Conservation (phyloP, 2,797 vertebrate genomes). For the Urocyon cinereoargenteus region DNA sequence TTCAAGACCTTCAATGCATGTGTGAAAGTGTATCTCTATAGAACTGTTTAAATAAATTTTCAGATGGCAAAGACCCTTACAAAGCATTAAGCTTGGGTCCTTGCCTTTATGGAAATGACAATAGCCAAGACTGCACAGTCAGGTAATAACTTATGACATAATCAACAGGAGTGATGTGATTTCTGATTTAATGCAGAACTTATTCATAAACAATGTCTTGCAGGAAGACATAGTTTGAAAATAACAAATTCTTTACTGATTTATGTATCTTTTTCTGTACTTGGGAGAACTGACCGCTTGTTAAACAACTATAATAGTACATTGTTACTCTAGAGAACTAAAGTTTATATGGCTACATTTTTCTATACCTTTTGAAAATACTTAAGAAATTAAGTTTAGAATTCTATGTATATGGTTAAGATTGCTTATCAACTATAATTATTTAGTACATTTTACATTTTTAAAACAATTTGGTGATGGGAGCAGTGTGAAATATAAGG, state of each 20-base stretch:
- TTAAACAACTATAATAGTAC: not conserved
- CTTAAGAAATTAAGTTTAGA: conserved; percentile 29
- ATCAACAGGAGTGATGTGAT: not conserved
- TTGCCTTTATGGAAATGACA: not conserved
- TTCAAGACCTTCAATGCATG: not conserved
- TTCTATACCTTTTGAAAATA: not conserved
- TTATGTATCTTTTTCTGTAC: not conserved
- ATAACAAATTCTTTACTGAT: not conserved
- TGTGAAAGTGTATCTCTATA: not conserved
- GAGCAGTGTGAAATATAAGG: not conserved
- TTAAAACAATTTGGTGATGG: not conserved
- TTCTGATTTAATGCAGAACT: conserved; percentile 35
- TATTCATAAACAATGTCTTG: not conserved
- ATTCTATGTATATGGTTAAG: not conserved
- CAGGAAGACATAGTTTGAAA: conserved; percentile 36
- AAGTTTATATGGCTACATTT: not conserved
- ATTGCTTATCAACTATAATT: not conserved
- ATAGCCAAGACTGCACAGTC: not conserved
- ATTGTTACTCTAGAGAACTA: not conserved
- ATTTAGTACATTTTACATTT: not conserved
- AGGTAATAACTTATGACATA: not conserved
- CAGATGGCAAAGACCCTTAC: not conserved
- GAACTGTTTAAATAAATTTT: not conserved
- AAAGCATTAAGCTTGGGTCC: not conserved
- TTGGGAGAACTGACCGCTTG: not conserved